Evolutionary conservation across 2,797 vertebrate genomes (phyloP).

Genomic region (Orientallactaga sibirica): DNA sequence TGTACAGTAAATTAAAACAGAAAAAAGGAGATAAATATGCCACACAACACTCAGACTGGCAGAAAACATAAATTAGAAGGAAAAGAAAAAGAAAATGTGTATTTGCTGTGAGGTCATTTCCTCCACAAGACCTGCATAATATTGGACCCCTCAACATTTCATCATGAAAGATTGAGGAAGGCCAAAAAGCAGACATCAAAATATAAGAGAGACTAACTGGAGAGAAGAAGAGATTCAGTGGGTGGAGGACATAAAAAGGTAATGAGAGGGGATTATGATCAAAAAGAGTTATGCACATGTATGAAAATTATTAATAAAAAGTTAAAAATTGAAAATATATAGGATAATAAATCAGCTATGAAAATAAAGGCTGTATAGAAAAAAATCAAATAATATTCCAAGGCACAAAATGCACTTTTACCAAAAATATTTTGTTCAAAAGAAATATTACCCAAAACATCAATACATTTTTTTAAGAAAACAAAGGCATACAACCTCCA

Average conservation of each 20-base stretch:
- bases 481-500: slow-evolving; percentile 75
- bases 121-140: too few species aligned
- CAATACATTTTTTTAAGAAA: slow-evolving; percentile 63
- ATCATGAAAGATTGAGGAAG: too few species aligned
- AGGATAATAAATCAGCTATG: background rate
- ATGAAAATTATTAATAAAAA: too few species aligned
- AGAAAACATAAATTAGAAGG: background rate
- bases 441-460: slow-evolving; percentile 46
- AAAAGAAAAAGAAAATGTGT: background rate
- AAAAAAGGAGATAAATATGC: background rate
- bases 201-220: too few species aligned
- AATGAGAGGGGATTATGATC: too few species aligned
- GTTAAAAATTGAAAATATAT: too few species aligned
- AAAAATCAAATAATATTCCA: slow-evolving; percentile 11
- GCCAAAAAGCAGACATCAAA: too few species aligned
- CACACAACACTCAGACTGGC: background rate
- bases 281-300: too few species aligned
- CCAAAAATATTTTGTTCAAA: slow-evolving; percentile 50
- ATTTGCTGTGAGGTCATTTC: too few species aligned
- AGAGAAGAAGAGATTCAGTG: too few species aligned
- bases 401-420: background rate
- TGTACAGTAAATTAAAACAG: background rate
- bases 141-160: too few species aligned
- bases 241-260: too few species aligned
- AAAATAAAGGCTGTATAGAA: background rate